Percentiles rank a stretch among this genome's conserved stretches.
Evolutionary conservation across 2,113 vertebrate species (phyloP).

Genomic region (pig (Sus scrofa)): T2T-Sscrofa CM000818.6:116532001-116532500

Average conservation of each 20-base stretch:
- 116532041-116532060: not conserved
- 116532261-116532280: rapidly evolving
- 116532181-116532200: not conserved
- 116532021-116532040: not conserved
- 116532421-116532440: not conserved
- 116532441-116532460: not conserved
- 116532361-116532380: not conserved
- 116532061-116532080: not conserved
- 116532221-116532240: not conserved
- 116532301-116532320: not conserved
- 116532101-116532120: not conserved
- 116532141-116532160: not conserved
- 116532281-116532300: too few species aligned
- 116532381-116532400: not conserved
- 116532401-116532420: not conserved
- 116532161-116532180: rapidly evolving
- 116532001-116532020: not conserved
- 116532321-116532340: not conserved
- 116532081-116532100: not conserved
- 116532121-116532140: not conserved
- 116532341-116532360: not conserved
- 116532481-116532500: not conserved
- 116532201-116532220: not conserved
- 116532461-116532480: not conserved
- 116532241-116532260: not conserved